phyloP scores from a whole-genome alignment of 1,140 invertebrate genomes.

The Leucophenga varia region DNA sequence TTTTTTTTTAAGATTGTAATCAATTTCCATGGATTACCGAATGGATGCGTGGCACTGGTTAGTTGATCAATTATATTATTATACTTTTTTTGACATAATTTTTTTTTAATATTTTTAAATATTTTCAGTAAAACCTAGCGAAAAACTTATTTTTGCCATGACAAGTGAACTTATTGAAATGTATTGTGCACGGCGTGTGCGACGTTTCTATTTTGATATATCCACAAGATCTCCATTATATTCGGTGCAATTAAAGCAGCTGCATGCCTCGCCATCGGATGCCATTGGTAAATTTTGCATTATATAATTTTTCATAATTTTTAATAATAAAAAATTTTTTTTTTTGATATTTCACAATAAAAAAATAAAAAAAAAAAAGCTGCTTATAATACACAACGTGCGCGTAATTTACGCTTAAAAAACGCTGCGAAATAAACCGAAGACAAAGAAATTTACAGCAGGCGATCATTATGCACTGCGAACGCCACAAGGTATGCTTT shows the following conservation, averaged over 20 bases:
- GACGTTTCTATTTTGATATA: slow-evolving; percentile 40
- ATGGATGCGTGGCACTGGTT: slow-evolving; percentile 45
- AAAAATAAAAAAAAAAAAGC: too few species aligned
- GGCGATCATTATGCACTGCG: slow-evolving; percentile 47
- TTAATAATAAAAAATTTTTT: too few species aligned
- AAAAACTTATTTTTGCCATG: slow-evolving; percentile 37
- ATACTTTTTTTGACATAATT: neutral
- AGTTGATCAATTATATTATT: neutral
- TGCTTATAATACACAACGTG: slow-evolving; percentile 29
- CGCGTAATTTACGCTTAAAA: slow-evolving; percentile 30
- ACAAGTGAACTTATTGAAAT: slow-evolving; percentile 40
- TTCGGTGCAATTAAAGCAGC: slow-evolving; percentile 35
- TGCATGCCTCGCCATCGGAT: slow-evolving; percentile 36
- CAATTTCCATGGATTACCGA: slow-evolving; percentile 54
- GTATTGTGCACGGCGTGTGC: slow-evolving; percentile 39
- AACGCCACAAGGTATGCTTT: slow-evolving; percentile 42
- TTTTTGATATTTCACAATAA: too few species aligned
- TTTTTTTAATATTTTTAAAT: neutral
- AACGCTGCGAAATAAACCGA: slow-evolving; percentile 15
- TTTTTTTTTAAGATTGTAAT: slow-evolving; percentile 43
- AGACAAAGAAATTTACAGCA: slow-evolving; percentile 25
- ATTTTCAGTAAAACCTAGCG: slow-evolving; percentile 33
- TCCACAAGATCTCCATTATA: slow-evolving; percentile 37
- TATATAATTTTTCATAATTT: too few species aligned
- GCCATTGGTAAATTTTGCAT: slow-evolving; percentile 28